These are phyloP conservation scores for Acanthosepion pharaonis DNA, from an alignment of 2,888 invertebrate genomes.

Conservation along the genomic window DNA sequence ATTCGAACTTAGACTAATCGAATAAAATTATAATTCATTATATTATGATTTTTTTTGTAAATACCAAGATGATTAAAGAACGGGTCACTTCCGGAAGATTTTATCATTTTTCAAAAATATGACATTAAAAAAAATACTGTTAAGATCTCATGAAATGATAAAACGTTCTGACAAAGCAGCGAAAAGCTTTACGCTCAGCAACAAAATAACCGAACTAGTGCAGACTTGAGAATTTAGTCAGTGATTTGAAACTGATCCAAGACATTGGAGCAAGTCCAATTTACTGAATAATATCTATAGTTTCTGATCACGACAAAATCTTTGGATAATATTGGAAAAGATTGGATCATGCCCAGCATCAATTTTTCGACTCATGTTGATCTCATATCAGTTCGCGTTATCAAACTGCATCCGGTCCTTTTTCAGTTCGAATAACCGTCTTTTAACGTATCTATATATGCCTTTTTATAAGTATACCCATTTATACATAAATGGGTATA, in stretches of 20 bases:
- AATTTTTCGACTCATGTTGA: neutral
- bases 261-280: neutral
- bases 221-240: neutral
- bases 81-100: no score
- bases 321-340: neutral
- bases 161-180: no score
- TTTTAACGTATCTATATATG: neutral
- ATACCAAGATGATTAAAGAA: no score
- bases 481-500: no score
- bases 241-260: neutral
- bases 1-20: no score
- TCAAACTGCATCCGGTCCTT: neutral
- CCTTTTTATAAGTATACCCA: neutral
- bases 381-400: neutral
- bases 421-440: neutral
- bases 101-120: no score
- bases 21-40: no score
- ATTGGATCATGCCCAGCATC: neutral
- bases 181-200: neutral
- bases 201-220: neutral
- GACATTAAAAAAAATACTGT: no score
- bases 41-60: no score
- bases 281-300: neutral
- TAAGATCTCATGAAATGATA: no score
- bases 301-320: neutral